Base-by-base conservation (phyloP, 2,797 vertebrate genomes). In the Sebastolobus altivelis region DNA sequence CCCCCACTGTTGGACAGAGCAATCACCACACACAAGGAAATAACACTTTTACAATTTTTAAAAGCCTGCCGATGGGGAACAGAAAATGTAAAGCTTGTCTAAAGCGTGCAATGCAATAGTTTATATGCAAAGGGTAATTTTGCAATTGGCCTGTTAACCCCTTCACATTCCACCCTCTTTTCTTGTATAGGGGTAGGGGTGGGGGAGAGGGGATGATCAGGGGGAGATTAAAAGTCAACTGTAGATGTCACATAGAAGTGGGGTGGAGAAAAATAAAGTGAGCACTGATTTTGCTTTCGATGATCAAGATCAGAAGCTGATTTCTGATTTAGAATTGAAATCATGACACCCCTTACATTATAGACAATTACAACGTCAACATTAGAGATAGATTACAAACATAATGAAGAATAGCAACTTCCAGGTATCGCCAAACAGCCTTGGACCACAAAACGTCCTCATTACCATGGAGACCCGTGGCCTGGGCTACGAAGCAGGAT, bases 401-500 rank as follows among this genome's bases (percentile, higher is more conserved):
- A 22, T 55, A 12, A 12, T 12, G 22, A 18, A 46, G 3, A 46
- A 43, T 43, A 43, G 40, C 14, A 43, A 46, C 43, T 46, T 2
- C 43, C 16, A 0, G 16, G 43, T 46, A 46, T 46, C 0, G 0
- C 43, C 43, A 46, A 8, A 46, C 43, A 25, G 8, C 18, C 4
- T 12, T 10, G 31, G 4, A 10, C 31, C 2, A 29, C 40, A 46
- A 16, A 25, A 70, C 35, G 52, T 20, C 35, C 12, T 63, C 66
- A 55, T 7, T 8, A 14, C 11, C 65, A 16, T 14, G 1, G 29
- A 33, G 2, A 46, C 16, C 43, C 6, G 0, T 3, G 16, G 16
- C 43, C 16, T 0, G 43, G 0, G 8, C 43, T 46, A 46, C 0
- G 1, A 46, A 54, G 46, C 20, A 46, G 16, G 43, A 46, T 8